Evolutionary conservation across 2,797 vertebrate species (phyloP).

Genomic region (Bufotes viridis): DNA sequence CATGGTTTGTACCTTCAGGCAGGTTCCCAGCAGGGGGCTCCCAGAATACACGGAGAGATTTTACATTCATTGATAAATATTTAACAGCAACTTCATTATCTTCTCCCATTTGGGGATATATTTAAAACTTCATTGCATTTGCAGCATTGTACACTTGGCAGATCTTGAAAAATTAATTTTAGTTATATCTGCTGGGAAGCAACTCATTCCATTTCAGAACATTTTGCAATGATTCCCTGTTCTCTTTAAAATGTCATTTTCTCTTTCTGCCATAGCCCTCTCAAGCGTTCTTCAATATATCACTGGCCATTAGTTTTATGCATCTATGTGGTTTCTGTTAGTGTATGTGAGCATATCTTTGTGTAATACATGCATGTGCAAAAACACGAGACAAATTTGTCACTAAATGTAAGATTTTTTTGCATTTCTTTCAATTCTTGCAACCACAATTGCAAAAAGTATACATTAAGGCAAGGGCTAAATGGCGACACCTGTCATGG

Average conservation of each 20-base stretch:
- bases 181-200: constrained; percentile 59
- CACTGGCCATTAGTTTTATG: not conserved
- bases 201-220: constrained; percentile 55
- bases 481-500: too few species aligned
- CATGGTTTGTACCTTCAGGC: constrained; percentile 51
- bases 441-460: too few species aligned
- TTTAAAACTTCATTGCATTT: constrained; percentile 63
- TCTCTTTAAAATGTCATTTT: constrained; percentile 35
- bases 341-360: not conserved
- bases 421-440: too few species aligned
- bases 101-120: constrained; percentile 62
- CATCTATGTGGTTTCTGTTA: not conserved
- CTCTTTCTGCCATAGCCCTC: constrained; percentile 19
- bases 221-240: constrained; percentile 54
- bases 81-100: constrained; percentile 63
- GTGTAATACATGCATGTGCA: not conserved
- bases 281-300: not conserved
- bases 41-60: constrained; percentile 64
- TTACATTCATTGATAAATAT: constrained; percentile 62
- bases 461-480: too few species aligned
- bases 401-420: not conserved
- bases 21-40: constrained; percentile 71
- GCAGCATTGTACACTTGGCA: constrained; percentile 61
- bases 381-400: not conserved
- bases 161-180: constrained; percentile 63